Conservation (phyloP, 2,797 vertebrate species). For the Phaenicophaeus curvirostris region DNA sequence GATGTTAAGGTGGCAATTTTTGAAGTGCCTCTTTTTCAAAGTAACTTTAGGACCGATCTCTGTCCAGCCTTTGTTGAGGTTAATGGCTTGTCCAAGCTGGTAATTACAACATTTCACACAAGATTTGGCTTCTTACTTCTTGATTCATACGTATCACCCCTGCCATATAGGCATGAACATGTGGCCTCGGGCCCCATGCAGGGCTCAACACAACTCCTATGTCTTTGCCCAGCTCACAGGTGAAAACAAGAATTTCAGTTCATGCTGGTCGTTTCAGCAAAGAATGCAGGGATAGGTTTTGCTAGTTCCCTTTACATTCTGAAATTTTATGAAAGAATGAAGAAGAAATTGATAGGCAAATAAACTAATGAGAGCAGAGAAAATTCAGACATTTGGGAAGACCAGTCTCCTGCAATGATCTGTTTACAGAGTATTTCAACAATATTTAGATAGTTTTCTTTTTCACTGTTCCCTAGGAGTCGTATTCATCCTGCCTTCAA, state of each 20-base stretch:
- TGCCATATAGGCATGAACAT: neutral
- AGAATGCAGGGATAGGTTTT: neutral
- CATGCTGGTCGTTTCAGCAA: neutral
- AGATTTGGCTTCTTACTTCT: neutral
- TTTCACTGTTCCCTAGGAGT: neutral
- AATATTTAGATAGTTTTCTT: neutral
- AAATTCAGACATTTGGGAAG: neutral
- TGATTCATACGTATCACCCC: accelerated
- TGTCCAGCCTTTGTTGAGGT: neutral
- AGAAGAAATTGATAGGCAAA: neutral
- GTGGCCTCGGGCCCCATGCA: accelerated
- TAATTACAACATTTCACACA: neutral
- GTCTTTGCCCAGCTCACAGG: neutral
- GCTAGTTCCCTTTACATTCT: neutral
- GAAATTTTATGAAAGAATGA: neutral
- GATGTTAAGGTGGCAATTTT: neutral
- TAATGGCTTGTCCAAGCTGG: neutral
- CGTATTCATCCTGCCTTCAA: neutral
- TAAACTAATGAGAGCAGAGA: neutral
- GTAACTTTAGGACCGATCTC: neutral
- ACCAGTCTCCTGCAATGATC: neutral
- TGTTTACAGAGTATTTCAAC: neutral
- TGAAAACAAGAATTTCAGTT: neutral
- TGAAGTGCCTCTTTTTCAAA: too few relatives aligned
- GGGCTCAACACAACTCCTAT: accelerated